Percentiles rank a stretch among this genome's conserved stretches.
These are phyloP conservation scores for Aphidius colemani DNA, from an alignment of 2,888 invertebrate genomes.

Conservation along the genomic window DNA sequence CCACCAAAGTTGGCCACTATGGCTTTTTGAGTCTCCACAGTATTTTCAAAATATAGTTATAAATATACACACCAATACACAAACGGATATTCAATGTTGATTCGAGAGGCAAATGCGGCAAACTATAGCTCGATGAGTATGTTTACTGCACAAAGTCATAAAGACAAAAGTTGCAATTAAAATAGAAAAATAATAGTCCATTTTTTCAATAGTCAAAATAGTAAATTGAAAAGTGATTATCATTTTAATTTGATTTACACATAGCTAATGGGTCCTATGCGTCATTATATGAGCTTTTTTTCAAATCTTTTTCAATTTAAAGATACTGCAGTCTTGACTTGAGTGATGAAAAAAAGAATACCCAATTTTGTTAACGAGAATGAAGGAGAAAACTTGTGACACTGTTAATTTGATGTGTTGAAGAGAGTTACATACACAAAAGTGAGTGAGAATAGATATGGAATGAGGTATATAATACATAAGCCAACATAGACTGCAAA, in stretches of 20 bases:
- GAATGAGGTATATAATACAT: slow-evolving; percentile 12
- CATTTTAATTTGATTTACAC: no score
- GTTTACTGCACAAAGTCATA: not conserved
- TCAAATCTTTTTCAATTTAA: no score
- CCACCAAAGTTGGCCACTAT: slow-evolving; percentile 30
- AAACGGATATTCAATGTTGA: slow-evolving; percentile 19
- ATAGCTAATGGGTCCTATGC: no score
- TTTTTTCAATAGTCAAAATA: no score
- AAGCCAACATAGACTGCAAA: slow-evolving; percentile 27
- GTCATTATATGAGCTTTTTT: no score
- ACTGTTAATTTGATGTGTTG: slow-evolving; percentile 1
- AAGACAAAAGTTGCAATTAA: not conserved
- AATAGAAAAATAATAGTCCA: not conserved
- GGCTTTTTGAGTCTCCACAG: slow-evolving; percentile 12
- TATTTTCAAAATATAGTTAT: slow-evolving; percentile 6
- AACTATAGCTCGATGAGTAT: slow-evolving; percentile 1
- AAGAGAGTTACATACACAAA: slow-evolving; percentile 20
- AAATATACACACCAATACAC: not conserved
- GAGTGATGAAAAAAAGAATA: no score
- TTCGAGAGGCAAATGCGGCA: slow-evolving; percentile 4
- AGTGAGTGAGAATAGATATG: slow-evolving; percentile 29
- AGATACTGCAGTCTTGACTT: no score
- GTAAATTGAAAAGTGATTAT: no score
- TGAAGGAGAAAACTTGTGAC: slow-evolving; percentile 3
- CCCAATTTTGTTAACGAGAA: slow-evolving; percentile 8